phyloP scores from a whole-genome alignment of 2,113 vertebrate genomes.

The Harpagus bidentatus region DNA sequence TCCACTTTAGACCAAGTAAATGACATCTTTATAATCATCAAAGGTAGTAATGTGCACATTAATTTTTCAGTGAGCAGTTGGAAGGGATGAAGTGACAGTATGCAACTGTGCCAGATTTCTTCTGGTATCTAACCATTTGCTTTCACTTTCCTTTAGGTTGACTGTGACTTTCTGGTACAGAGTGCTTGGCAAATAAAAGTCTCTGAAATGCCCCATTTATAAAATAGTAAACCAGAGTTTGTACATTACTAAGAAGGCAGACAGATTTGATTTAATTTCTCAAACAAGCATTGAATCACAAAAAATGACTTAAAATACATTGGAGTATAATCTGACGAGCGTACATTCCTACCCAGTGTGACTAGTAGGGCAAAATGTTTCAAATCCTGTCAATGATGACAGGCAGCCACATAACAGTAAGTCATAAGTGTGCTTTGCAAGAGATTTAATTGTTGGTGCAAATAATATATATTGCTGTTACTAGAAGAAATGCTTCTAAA shows the following conservation, averaged over 20 bases:
- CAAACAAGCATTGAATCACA: neutral
- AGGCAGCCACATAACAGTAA: neutral
- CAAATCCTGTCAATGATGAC: neutral
- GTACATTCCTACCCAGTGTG: neutral
- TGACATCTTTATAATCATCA: neutral
- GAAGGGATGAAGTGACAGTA: neutral
- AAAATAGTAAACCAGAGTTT: neutral
- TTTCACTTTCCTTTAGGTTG: neutral
- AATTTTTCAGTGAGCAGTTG: neutral
- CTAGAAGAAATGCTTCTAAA: neutral
- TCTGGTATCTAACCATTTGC: neutral
- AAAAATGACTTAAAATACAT: neutral
- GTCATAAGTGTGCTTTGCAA: neutral
- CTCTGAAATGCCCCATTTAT: neutral
- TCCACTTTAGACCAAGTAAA: neutral
- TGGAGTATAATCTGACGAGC: accelerated
- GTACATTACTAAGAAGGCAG: neutral
- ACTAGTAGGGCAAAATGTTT: neutral
- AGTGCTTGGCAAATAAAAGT: neutral
- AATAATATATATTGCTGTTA: neutral
- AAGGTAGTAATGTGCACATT: neutral
- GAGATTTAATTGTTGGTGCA: neutral
- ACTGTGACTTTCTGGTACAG: neutral
- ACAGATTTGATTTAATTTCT: neutral
- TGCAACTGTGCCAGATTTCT: neutral